Evolutionary conservation across 2,113 vertebrate genomes (phyloP).

Genomic region (Festucalex cinctus): DNA sequence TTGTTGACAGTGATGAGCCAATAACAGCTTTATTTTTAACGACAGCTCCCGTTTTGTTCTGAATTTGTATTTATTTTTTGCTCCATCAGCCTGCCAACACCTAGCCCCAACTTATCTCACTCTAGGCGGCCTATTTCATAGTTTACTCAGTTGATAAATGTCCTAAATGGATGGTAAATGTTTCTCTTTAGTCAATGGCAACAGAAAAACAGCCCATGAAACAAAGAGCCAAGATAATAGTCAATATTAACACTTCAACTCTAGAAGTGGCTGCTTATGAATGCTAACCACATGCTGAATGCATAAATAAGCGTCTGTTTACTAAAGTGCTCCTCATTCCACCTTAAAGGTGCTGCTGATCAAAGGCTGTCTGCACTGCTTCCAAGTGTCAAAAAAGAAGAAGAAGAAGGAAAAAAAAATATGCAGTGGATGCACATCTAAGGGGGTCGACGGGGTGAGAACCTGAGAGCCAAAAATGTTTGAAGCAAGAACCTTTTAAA

Average conservation of each 20-base stretch:
- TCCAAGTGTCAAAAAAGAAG: not conserved
- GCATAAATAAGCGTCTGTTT: constrained; percentile 3
- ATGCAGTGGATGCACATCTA: not conserved
- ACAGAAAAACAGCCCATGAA: constrained; percentile 8
- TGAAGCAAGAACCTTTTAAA: not conserved
- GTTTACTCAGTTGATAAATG: constrained; percentile 9
- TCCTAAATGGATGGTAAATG: not conserved
- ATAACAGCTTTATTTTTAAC: not conserved
- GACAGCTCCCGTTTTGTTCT: not conserved
- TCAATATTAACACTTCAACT: constrained; percentile 1
- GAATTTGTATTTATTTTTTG: constrained; percentile 1
- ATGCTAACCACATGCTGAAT: not conserved
- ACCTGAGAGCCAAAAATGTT: not conserved
- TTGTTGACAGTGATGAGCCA: not conserved
- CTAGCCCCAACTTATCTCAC: constrained; percentile 26
- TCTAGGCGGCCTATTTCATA: constrained; percentile 4
- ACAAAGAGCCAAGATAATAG: not conserved
- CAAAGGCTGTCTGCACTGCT: not conserved
- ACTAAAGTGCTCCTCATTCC: not conserved
- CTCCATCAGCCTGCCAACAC: constrained; percentile 18
- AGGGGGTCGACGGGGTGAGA: not conserved
- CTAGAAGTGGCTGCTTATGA: not conserved
- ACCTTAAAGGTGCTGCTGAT: constrained; percentile 1
- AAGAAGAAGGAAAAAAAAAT: too few relatives aligned
- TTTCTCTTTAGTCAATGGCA: constrained; percentile 10